Conservation (phyloP, 2,113 vertebrate species). For the Psophia crepitans region DNA sequence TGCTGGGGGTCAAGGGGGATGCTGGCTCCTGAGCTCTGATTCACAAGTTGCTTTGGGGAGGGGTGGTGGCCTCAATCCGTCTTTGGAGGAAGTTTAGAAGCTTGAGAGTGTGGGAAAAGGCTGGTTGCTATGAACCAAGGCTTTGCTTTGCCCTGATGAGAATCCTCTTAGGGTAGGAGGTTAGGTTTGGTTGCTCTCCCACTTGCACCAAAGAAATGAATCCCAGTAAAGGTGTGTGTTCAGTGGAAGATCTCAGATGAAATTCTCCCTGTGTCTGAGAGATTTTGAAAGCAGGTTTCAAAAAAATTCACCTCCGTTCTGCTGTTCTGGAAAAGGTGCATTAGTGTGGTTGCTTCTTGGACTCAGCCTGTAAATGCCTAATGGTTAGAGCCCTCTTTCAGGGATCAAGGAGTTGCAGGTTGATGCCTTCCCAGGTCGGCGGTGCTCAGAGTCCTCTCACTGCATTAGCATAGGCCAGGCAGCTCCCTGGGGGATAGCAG, state of each 20-base stretch:
- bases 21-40: neutral
- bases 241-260: neutral
- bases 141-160: neutral
- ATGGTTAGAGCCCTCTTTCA: neutral
- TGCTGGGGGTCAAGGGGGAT: fast-evolving
- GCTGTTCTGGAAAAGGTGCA: neutral
- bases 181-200: neutral
- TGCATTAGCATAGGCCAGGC: neutral
- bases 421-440: neutral
- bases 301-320: neutral
- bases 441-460: neutral
- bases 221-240: neutral
- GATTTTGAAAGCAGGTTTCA: neutral
- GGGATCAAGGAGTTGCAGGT: neutral
- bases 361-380: neutral
- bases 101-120: neutral
- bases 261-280: neutral
- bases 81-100: neutral
- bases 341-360: too few species aligned
- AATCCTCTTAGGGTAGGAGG: neutral
- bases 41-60: neutral
- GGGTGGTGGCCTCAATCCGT: neutral
- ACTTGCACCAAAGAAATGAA: too few species aligned
- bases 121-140: neutral
- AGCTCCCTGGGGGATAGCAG: neutral